These are phyloP conservation scores for Mungos mungo DNA, from an alignment of 2,113 vertebrate genomes.

Conservation along the genomic window DNA sequence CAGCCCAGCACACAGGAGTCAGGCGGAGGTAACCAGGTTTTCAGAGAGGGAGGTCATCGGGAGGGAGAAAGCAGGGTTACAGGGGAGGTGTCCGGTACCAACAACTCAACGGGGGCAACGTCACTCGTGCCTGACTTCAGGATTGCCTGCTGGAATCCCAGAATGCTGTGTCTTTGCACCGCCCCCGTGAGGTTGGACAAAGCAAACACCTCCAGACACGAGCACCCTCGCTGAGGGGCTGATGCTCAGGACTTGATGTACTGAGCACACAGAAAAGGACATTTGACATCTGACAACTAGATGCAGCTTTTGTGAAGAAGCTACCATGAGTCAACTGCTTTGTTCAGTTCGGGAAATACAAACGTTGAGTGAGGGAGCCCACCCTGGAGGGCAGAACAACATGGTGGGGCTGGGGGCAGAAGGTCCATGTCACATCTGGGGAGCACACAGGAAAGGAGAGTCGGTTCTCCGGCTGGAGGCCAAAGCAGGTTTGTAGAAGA, in stretches of 20 bases:
- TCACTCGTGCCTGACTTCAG: background rate
- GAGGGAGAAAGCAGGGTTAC: background rate
- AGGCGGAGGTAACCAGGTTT: background rate
- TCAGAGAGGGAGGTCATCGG: background rate
- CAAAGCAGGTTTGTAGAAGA: background rate
- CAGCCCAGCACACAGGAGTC: background rate
- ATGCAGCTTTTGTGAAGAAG: background rate
- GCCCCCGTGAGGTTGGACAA: accelerated
- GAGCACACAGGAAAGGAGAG: no score
- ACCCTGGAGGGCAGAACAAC: background rate
- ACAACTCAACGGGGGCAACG: accelerated
- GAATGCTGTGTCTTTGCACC: accelerated
- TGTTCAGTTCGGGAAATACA: background rate
- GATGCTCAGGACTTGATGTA: background rate
- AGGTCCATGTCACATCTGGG: background rate
- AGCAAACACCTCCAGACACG: accelerated
- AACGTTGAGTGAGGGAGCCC: background rate
- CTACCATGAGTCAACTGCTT: background rate
- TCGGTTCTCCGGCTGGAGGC: no score
- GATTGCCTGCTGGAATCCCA: background rate
- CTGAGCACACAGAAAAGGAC: background rate
- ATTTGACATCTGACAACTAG: background rate
- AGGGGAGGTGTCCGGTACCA: accelerated
- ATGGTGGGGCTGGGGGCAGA: background rate
- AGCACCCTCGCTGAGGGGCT: background rate